Evolutionary conservation across 2,797 vertebrate species (phyloP).

Genomic region (Crenichthys baileyi): DNA sequence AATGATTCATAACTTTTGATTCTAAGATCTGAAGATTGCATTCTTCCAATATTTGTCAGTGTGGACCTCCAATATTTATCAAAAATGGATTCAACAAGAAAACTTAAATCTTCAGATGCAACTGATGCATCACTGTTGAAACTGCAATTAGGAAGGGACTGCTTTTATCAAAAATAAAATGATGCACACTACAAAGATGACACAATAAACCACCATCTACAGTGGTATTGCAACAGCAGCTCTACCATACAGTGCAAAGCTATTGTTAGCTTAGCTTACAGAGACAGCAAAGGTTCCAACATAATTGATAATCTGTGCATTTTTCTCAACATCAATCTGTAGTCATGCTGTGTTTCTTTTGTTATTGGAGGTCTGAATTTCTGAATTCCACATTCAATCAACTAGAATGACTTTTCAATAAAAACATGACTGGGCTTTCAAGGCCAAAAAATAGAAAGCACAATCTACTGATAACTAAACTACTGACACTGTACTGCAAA

Average conservation of each 20-base stretch:
- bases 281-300: no score
- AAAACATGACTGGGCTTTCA: no score
- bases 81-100: background rate
- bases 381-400: no score
- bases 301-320: no score
- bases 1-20: slow-evolving; percentile 41
- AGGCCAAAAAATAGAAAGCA: background rate
- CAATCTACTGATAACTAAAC: background rate
- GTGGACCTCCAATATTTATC: slow-evolving; percentile 37
- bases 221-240: background rate
- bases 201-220: background rate
- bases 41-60: slow-evolving; percentile 41
- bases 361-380: no score
- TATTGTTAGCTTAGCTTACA: no score
- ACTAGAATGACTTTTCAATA: no score
- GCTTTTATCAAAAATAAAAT: background rate
- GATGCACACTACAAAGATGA: background rate
- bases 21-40: slow-evolving; percentile 35
- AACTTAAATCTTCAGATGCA: background rate
- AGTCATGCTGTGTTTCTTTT: no score
- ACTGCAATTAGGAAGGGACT: background rate
- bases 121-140: background rate
- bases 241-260: no score
- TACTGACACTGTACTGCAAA: no score
- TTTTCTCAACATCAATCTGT: no score